Evolutionary conservation across 2,888 invertebrate genomes (phyloP), one percentile per base, ranked within the genome.

Genomic region (Strigamia transsilvanica): DNA sequence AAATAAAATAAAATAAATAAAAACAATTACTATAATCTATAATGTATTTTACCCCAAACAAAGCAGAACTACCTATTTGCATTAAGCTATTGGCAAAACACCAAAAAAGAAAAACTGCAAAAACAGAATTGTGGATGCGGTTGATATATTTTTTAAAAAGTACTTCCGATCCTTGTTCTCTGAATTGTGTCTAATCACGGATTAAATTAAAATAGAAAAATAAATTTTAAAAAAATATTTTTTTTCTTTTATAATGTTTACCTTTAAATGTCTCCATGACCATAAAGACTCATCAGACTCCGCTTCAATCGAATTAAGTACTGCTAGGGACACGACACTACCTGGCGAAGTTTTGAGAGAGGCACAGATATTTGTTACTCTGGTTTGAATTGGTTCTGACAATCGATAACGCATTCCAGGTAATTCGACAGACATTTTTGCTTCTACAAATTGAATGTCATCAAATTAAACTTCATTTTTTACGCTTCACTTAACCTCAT

Each of bases 71-170:
- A 2, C 21, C 42, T 2, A 79, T 34, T 38, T 13, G n/a, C n/a
- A 42, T 21, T 6, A 18, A 2, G n/a, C 7, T 41, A 41, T 41
- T 41, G 4, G 21, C 27, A 9, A 79, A 21, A 79, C 79, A 79
- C 38, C 38, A 41, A 3, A 79, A 21, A 2, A 79, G 79, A 79
- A 79, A 79, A 3, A 34, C 34, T 2, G 38, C 38, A 84, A 94
- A 92, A 85, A 94, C 93, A 81, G 93, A 93, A 88, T 93, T 92
- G 86, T 93, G 93, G 83, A 95, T 89, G 85, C 94, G 92, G 85
- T 93, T 92, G 85, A 93, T 93, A 86, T 95, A 95, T 84, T 91
- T 90, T 84, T 92, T 90, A 87, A 93, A 95, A 61, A 94, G 90
- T 80, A 91, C 91, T 88, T 94, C 94, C 84, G 95, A 88, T 86